Evolutionary conservation across 2,113 vertebrate species (phyloP), one percentile per base, ranked within the genome.

Genomic region (Bujurquina vittata): DNA sequence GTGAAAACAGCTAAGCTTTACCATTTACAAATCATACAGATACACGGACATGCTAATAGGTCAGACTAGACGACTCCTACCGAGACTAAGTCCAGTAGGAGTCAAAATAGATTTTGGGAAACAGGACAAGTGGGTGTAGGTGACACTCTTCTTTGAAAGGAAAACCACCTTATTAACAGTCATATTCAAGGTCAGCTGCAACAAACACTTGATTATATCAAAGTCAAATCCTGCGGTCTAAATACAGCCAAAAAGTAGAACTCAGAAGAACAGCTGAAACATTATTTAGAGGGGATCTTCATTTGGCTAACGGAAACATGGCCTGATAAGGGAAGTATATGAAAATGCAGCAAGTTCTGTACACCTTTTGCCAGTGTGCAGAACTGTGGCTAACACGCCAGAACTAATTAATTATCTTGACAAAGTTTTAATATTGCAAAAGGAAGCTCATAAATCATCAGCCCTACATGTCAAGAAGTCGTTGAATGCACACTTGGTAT

Each of bases 1-100:
- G 93, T 93, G 89, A 95, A 87, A 94, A 92, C 78, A 92, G 86
- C 78, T 60, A 80, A 46, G 86, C 88, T 58, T 80, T 80, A 83
- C 72, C 77, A 54, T 84, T 77, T 62, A 67, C 14, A 29, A 73
- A 57, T 56, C 20, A 23, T 5, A 73, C 57, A 79, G 20, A 63
- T 8, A 58, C 40, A 79, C 23, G 12, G 80, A 80, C 67, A 74
- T 73, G 46, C 52, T 65, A 20, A 52, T 23, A 57, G 52, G 75
- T 63, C 26, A 69, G 81, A 86, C 49, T 43, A 80, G 12, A 78
- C 31, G 80, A 58, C 9, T 49, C 62, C 1, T 26, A 22, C 22
- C 61, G 15, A 56, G 40, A 26, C 31, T 29, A 1, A 67, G 6
- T 5, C 1, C 0, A n/a, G 29, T 22, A 29, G 22, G 23, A 22